A percentile compares a stretch with the other conserved stretches of the same genome.
Evolutionary conservation across 2,888 invertebrate species (phyloP).

Genomic region (Aspidiotus destructor): DNA sequence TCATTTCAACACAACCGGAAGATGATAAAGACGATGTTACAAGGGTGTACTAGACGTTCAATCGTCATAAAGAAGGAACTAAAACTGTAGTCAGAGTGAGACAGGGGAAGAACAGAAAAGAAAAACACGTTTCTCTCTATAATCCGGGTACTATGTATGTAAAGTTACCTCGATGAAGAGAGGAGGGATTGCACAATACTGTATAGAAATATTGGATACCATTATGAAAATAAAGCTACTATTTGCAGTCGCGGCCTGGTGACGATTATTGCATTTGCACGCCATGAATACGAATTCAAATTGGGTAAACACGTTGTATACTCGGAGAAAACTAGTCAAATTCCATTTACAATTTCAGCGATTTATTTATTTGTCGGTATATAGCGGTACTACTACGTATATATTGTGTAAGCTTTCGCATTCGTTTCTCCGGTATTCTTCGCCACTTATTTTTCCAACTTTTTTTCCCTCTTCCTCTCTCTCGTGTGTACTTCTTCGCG

Average conservation of each 20-base stretch:
- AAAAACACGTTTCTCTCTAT: not conserved
- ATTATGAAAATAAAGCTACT: constrained; percentile 23
- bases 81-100: too few relatives aligned
- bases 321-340: not conserved
- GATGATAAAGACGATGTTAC: too few relatives aligned
- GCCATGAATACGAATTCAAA: constrained; percentile 26
- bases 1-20: too few relatives aligned
- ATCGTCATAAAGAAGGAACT: too few relatives aligned
- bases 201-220: constrained; percentile 20
- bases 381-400: not conserved
- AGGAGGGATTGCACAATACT: not conserved
- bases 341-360: constrained; percentile 2
- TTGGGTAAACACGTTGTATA: constrained; percentile 13
- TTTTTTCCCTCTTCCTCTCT: too few relatives aligned
- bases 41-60: too few relatives aligned
- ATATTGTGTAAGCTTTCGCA: too few relatives aligned
- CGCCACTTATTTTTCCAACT: too few relatives aligned
- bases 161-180: not conserved
- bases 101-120: not conserved
- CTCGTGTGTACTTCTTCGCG: too few relatives aligned
- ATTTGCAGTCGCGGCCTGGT: constrained; percentile 25
- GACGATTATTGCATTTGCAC: constrained; percentile 29
- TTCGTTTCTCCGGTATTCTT: too few relatives aligned
- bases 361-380: constrained; percentile 2
- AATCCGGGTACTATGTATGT: not conserved